Conservation (phyloP, 1,140 invertebrate species). For the Drosophila pruinosa region DNA sequence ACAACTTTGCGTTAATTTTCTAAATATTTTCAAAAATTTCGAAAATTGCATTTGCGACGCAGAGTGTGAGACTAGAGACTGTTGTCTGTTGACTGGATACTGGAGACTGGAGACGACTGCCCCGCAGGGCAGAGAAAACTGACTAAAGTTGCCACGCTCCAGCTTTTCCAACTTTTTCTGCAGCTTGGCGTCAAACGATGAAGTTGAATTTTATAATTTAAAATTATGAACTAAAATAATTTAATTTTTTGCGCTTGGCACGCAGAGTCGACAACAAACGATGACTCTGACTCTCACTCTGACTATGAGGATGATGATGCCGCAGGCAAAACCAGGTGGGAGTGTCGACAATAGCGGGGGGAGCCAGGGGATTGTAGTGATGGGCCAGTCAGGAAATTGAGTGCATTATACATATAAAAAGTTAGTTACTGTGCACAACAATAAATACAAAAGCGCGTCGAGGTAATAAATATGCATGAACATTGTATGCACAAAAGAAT, state of each 20-base stretch:
- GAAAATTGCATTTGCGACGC: constrained; percentile 61
- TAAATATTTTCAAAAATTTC: constrained; percentile 72
- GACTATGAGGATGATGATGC: constrained; percentile 16
- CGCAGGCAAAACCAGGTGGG: constrained; percentile 8
- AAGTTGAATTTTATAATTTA: constrained; percentile 73
- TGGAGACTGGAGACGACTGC: background rate
- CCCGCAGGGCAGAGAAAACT: constrained; percentile 49
- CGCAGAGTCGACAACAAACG: constrained; percentile 51
- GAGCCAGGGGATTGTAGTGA: constrained; percentile 1
- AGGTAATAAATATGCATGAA: constrained; percentile 76
- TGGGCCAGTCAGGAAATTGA: constrained; percentile 65
- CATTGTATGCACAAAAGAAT: constrained; percentile 72
- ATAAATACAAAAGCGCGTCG: constrained; percentile 75
- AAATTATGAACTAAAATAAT: constrained; percentile 81
- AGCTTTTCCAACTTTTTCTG: constrained; percentile 40
- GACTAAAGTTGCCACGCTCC: constrained; percentile 49
- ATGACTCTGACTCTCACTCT: background rate
- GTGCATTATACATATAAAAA: constrained; percentile 57
- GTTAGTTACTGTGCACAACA: constrained; percentile 56
- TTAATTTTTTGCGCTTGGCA: constrained; percentile 72
- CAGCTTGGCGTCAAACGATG: constrained; percentile 13
- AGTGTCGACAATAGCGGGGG: background rate
- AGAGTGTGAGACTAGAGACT: background rate
- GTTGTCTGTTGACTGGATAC: too few species aligned
- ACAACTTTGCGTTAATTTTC: constrained; percentile 81